Conservation (phyloP, 2,888 invertebrate genomes). For the Agrotis clavis region DNA sequence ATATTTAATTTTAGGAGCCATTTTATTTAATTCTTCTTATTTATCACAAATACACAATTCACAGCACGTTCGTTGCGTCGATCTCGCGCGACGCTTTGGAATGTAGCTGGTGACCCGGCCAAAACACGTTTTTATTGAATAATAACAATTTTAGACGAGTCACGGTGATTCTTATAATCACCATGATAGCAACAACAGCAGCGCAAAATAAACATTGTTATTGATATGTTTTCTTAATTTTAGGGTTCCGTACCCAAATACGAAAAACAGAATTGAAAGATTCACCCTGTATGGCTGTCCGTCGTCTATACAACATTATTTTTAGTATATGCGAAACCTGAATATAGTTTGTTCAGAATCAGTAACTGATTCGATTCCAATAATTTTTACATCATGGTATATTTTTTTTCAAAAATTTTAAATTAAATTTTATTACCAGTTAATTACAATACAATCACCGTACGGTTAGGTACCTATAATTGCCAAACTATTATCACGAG, state of each 20-base stretch:
- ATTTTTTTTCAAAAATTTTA: too few species aligned
- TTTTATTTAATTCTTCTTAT: constrained; percentile 9
- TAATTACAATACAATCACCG: too few species aligned
- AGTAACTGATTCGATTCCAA: too few species aligned
- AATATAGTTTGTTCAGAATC: too few species aligned
- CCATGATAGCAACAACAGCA: not conserved
- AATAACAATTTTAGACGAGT: constrained; percentile 3
- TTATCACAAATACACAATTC: not conserved
- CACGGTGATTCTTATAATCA: constrained; percentile 16
- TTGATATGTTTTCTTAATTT: not conserved
- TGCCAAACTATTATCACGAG: too few species aligned
- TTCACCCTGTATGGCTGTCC: too few species aligned
- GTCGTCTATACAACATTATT: too few species aligned
- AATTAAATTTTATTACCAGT: too few species aligned
- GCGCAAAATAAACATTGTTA: not conserved
- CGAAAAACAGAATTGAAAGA: not conserved
- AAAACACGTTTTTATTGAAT: constrained; percentile 16
- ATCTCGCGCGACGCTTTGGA: constrained; percentile 7
- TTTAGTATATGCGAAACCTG: too few species aligned
- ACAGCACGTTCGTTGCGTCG: constrained; percentile 16
- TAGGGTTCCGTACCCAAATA: not conserved
- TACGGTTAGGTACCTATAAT: too few species aligned
- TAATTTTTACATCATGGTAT: too few species aligned
- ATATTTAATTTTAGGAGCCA: constrained; percentile 47
- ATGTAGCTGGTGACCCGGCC: not conserved